Evolutionary conservation across 2,888 invertebrate genomes (phyloP), one percentile per base, ranked within the genome.

Genomic region (Chromoteleia sp.): DNA sequence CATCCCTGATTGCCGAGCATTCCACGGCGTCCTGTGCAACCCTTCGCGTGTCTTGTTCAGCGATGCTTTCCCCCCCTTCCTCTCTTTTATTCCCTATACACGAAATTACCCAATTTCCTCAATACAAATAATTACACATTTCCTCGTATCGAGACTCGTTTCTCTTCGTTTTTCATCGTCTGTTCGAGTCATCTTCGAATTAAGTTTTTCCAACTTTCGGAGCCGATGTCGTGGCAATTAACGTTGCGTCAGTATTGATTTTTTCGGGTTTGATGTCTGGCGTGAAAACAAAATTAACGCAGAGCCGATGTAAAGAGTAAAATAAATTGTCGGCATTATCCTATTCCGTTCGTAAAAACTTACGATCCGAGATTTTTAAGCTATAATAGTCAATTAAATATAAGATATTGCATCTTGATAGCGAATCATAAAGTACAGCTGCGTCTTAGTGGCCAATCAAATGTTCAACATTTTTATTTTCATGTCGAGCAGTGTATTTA

Each of bases 1-100:
- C 83, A 86, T 82, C 86, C 83, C 85, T 85, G 85, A 83, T 84
- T 86, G 84, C 63, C 83, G 84, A 85, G 84, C 86, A 87, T 87
- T 87, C 85, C 84, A 85, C 85, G 83, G 82, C 84, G 85, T 86
- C 80, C 81, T 81, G 80, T 52, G 65, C 74, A 80, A 56, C 67
- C 71, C 68, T 70, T 78, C 75, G 77, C 68, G 68, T 67, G 73
- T 71, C 81, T 71, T 74, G 48, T 68, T 74, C 73, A 17, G 17
- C 74, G 10, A 36, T 56, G 43, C 39, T 68, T 65, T 43, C 19
- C 25, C 41, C 81, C 50, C 83, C 41, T 50, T 41, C 67, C 63
- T 56, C 61, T 19, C 63, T 29, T 68, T 54, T 25, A 52, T 73
- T 45, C 52, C 39, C 41, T 45, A 43, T 25, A 67, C 33, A 67